phyloP scores from a whole-genome alignment of 37 sponge, comb jelly and placozoan genomes.

The Mnemiopsis leidyi region DNA sequence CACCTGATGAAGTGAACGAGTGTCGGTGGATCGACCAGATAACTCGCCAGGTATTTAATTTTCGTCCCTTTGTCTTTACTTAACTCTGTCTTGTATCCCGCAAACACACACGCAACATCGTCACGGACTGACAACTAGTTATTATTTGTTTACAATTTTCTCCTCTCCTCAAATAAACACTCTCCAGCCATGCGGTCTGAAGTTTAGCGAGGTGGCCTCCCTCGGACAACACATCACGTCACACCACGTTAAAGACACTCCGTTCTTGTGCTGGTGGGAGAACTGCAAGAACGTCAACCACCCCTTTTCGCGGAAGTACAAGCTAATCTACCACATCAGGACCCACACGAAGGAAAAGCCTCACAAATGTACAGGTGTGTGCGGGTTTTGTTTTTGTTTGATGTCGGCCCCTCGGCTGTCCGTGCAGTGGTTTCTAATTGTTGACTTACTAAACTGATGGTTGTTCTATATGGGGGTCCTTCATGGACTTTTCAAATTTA shows the following conservation, averaged over 20 bases:
- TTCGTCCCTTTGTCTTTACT: too few species aligned
- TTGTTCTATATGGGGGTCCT: too few species aligned
- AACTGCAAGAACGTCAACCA: conserved; percentile 58
- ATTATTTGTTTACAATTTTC: too few species aligned
- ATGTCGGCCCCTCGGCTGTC: too few species aligned
- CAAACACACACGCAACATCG: too few species aligned
- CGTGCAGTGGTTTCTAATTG: background rate
- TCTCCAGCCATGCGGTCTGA: conserved; percentile 37
- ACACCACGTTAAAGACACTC: conserved; percentile 49
- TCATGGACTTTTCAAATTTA: too few species aligned
- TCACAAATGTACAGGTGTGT: conserved; percentile 49
- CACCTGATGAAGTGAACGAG: conserved; percentile 59
- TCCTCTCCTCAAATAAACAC: too few species aligned
- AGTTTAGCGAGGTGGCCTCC: conserved; percentile 27
- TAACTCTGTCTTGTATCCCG: too few species aligned
- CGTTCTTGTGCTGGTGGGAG: conserved; percentile 60
- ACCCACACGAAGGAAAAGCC: conserved; percentile 63
- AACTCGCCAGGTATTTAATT: conserved; percentile 35
- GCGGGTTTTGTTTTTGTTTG: background rate
- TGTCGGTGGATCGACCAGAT: conserved; percentile 55
- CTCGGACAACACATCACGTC: conserved; percentile 45
- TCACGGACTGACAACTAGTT: too few species aligned
- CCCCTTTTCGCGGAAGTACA: conserved; percentile 63
- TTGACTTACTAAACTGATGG: background rate
- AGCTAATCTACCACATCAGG: conserved; percentile 61